Evolutionary conservation across 2,113 vertebrate species (phyloP).

Genomic region (Steatornis caripensis): DNA sequence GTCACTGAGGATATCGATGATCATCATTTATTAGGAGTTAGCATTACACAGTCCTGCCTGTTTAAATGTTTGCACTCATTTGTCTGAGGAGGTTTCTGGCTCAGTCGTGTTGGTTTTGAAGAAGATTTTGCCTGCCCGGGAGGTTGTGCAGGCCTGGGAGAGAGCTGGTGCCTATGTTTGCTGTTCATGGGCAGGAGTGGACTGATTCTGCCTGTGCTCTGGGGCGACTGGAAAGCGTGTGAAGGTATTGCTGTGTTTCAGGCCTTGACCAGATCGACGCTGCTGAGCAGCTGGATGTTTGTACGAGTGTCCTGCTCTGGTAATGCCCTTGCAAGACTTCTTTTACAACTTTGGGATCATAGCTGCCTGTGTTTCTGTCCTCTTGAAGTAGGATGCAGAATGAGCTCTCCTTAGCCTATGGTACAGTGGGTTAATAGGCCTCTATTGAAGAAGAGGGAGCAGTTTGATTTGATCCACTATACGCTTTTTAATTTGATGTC

Average conservation of each 20-base stretch:
- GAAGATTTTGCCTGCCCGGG: background rate
- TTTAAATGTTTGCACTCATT: background rate
- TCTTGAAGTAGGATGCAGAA: background rate
- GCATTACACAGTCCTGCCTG: background rate
- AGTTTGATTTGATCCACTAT: background rate
- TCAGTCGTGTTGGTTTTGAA: fast-evolving
- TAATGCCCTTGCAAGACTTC: background rate
- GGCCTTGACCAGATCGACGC: background rate
- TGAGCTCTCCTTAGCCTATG: background rate
- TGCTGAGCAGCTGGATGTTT: background rate
- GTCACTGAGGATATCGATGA: background rate
- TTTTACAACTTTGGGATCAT: background rate
- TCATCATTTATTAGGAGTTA: background rate
- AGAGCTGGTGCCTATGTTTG: background rate
- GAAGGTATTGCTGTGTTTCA: fast-evolving
- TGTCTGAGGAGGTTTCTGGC: background rate
- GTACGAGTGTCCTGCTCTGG: background rate
- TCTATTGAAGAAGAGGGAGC: background rate
- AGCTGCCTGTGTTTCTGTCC: background rate
- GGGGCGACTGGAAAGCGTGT: background rate
- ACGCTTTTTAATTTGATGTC: background rate
- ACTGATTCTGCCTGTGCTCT: background rate
- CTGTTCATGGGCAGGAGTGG: background rate
- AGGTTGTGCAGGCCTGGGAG: background rate
- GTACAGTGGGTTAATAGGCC: background rate